phyloP scores from a whole-genome alignment of 1,140 invertebrate species.

The Drosophila pectinifera region DNA sequence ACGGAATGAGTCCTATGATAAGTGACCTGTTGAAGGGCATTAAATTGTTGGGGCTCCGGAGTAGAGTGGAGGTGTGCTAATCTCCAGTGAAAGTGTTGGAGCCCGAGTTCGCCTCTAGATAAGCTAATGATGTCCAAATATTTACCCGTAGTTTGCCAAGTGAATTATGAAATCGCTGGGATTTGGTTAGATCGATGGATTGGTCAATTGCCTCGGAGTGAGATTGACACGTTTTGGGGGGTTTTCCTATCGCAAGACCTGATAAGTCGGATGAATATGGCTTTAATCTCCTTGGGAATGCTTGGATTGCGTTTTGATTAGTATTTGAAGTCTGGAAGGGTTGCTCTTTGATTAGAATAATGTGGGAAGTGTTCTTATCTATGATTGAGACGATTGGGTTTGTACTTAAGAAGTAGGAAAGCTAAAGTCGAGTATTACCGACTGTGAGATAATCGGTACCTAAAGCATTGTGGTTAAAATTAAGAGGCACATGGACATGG shows the following conservation, averaged over 20 bases:
- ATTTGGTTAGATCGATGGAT: slow-evolving; percentile 30
- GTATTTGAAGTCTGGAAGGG: slow-evolving; percentile 7
- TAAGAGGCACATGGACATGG: too few relatives aligned
- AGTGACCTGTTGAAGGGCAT: slow-evolving; percentile 67
- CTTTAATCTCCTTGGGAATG: slow-evolving; percentile 21
- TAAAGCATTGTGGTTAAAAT: too few relatives aligned
- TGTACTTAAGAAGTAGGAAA: not conserved
- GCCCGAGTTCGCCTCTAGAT: slow-evolving; percentile 16
- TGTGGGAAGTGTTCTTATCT: slow-evolving; percentile 23
- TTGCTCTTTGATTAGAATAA: slow-evolving; percentile 8
- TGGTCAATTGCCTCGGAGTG: not conserved
- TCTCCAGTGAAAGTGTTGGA: slow-evolving; percentile 38
- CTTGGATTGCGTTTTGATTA: slow-evolving; percentile 16
- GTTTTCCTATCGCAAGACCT: slow-evolving; percentile 22
- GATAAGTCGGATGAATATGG: slow-evolving; percentile 25
- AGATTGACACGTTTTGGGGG: slow-evolving; percentile 26
- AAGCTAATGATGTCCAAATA: slow-evolving; percentile 60
- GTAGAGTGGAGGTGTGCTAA: slow-evolving; percentile 42
- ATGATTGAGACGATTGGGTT: too few relatives aligned
- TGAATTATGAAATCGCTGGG: slow-evolving; percentile 42
- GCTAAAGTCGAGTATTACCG: too few relatives aligned
- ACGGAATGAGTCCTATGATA: slow-evolving; percentile 44
- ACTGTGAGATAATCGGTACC: too few relatives aligned
- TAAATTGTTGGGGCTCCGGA: slow-evolving; percentile 32
- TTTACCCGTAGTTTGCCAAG: slow-evolving; percentile 45